Evolutionary conservation across 2,888 invertebrate species (phyloP).

Genomic region (Atherix ibis): DNA sequence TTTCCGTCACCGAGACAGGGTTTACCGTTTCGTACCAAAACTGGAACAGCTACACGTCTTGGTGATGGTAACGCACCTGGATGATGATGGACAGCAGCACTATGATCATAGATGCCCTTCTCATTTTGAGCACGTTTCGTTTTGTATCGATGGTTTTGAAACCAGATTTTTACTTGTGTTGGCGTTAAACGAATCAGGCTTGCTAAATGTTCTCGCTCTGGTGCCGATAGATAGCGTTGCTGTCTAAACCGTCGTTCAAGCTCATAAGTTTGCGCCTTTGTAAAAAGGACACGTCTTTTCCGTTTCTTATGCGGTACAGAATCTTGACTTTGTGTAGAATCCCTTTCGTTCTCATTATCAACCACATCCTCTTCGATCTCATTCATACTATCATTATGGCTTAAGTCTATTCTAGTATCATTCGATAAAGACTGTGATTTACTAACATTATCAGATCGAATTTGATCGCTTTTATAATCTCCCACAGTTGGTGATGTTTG

Average conservation of each 20-base stretch:
- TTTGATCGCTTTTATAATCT: slow-evolving; percentile 22
- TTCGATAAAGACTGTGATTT: slow-evolving; percentile 12
- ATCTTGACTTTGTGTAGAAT: slow-evolving; percentile 24
- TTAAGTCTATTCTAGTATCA: slow-evolving; percentile 7
- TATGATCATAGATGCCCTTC: slow-evolving; percentile 58
- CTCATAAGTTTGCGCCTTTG: slow-evolving; percentile 94
- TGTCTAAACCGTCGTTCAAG: slow-evolving; percentile 87
- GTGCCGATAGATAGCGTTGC: slow-evolving; percentile 92
- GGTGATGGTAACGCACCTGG: slow-evolving; percentile 59
- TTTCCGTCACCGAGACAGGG: slow-evolving; percentile 54
- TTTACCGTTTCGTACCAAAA: slow-evolving; percentile 85
- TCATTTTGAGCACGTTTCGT: slow-evolving; percentile 96
- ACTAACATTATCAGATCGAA: slow-evolving; percentile 27
- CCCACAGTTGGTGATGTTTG: slow-evolving; percentile 28
- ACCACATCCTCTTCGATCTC: slow-evolving; percentile 42
- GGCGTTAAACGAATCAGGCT: slow-evolving; percentile 89
- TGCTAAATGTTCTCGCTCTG: slow-evolving; percentile 92
- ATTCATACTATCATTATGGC: slow-evolving; percentile 24
- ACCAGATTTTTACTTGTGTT: slow-evolving; percentile 98
- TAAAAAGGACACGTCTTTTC: slow-evolving; percentile 91
- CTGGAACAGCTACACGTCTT: slow-evolving; percentile 83
- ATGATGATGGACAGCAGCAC: slow-evolving; percentile 19
- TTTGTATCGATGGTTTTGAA: slow-evolving; percentile 97
- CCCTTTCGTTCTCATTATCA: slow-evolving; percentile 36
- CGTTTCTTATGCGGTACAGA: slow-evolving; percentile 62